Evolutionary conservation across 1,140 invertebrate genomes (phyloP), one percentile per base, ranked within the genome.

Genomic region (Bombyx mandarina): DNA sequence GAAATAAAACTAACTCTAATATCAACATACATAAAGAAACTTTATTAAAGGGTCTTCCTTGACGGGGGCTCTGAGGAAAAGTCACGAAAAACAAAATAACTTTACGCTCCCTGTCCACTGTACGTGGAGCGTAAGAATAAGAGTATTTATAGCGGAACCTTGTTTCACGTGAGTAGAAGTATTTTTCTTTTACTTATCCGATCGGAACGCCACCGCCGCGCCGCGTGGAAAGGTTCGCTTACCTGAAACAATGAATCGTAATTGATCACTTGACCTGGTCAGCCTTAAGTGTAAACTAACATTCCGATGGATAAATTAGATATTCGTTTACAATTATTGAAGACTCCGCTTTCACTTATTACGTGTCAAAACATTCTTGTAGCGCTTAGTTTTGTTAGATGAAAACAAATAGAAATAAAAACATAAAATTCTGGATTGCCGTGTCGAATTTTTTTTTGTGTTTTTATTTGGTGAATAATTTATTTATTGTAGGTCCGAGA

Each of bases 221-320:
- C 1, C 9, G 42, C 18, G 18, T 10, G 50, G 50, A 54, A 57
- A 52, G 59, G 55, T 60, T 18, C 51, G 46, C 58, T 70, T 70
- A 70, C 68, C 68, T 70, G 68, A 63, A 70, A 70, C 61, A 70
- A 70, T 56, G 43, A 64, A 66, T 51, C 56, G 56, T 58, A 67
- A 65, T 67, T 65, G 62, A 65, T 64, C 58, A 62, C 43, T 46
- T 44, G 58, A 42, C 59, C 56, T 58, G 35, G 51, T 54, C 26
- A 35, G 26, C 26, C 26, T 35, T 35, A 35, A 35, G 26, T 35
- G 26, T 35, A 35, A 35, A 35, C 12, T 18, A 18, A 18, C 26
- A 35, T 35, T 35, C 2, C 26, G 26, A 35, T 2, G 4, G 4
- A 35, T 5, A 35, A 35, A 35, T 2, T 3, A 35, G 4, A 35